Percentiles rank a stretch among this genome's conserved stretches.
Evolutionary conservation across 2,113 vertebrate genomes (phyloP).

Genomic region (Capreolus pygargus): DNA sequence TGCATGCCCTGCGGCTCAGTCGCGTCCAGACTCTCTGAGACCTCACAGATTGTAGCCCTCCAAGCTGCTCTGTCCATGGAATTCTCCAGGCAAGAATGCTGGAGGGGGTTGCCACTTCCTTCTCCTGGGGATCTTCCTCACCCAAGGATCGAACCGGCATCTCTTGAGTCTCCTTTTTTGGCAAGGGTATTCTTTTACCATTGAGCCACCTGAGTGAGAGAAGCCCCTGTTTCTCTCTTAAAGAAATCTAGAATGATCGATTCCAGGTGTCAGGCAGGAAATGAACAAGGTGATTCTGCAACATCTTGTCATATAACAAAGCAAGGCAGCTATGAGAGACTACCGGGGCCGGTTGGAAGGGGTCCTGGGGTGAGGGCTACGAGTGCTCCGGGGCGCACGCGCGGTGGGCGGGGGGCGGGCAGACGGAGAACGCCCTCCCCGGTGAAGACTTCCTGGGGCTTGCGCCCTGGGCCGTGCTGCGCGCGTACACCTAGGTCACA

Average conservation of each 20-base stretch:
- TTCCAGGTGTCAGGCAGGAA: neutral
- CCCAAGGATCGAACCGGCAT: neutral
- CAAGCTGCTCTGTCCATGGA: neutral
- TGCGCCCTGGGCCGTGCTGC: conserved; percentile 86
- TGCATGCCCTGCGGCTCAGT: neutral
- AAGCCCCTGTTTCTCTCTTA: neutral
- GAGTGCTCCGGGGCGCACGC: neutral
- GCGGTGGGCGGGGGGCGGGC: accelerated
- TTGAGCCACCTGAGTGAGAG: neutral
- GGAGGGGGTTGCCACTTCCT: neutral
- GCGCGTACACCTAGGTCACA: conserved; percentile 94
- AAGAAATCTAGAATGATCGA: neutral
- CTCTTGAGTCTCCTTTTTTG: neutral
- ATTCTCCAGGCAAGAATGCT: neutral
- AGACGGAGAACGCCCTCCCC: accelerated
- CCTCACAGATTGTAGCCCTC: neutral
- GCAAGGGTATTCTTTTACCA: neutral
- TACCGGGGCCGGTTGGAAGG: neutral
- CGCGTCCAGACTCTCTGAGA: neutral
- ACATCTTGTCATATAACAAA: too few relatives aligned
- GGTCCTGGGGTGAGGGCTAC: neutral
- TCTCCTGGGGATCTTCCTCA: neutral
- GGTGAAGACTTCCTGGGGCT: conserved; percentile 88
- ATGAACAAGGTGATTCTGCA: neutral
- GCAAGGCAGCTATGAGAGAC: neutral